Evolutionary conservation across 1,140 invertebrate genomes (phyloP).

Genomic region (Drosophila aff.): DNA sequence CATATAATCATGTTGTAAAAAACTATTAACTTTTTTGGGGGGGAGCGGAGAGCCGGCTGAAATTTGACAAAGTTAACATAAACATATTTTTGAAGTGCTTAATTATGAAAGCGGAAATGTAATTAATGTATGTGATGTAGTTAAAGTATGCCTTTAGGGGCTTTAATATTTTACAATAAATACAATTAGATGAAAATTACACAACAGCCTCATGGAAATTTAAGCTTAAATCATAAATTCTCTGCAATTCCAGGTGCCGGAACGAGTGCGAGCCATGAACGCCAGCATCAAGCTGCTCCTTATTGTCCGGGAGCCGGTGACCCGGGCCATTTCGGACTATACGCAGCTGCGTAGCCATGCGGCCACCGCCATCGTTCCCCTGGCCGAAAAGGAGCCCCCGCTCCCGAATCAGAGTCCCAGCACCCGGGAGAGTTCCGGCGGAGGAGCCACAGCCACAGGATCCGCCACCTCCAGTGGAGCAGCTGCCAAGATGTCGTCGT

Average conservation of each 20-base stretch:
- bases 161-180: background rate
- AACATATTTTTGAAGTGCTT: constrained; percentile 7
- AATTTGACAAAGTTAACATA: constrained; percentile 4
- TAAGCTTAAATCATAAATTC: background rate
- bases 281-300: constrained; percentile 95
- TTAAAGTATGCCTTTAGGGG: background rate
- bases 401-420: constrained; percentile 7
- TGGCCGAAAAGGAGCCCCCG: constrained; percentile 60
- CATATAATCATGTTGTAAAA: constrained; percentile 14
- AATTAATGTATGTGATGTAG: constrained; percentile 1
- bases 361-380: constrained; percentile 87
- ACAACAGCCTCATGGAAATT: background rate
- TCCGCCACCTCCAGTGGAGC: constrained; percentile 41
- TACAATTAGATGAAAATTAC: background rate
- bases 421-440: constrained; percentile 35
- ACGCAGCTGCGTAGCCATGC: constrained; percentile 93
- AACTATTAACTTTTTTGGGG: constrained; percentile 6
- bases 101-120: constrained; percentile 9
- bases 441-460: constrained; percentile 23
- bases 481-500: constrained; percentile 48
- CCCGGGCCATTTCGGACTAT: constrained; percentile 98
- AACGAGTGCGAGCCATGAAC: constrained; percentile 97
- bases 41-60: background rate
- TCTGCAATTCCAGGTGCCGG: constrained; percentile 88
- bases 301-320: constrained; percentile 98